Conservation (phyloP, 2,113 vertebrate genomes). For the Ageneiosus marmoratus region DNA sequence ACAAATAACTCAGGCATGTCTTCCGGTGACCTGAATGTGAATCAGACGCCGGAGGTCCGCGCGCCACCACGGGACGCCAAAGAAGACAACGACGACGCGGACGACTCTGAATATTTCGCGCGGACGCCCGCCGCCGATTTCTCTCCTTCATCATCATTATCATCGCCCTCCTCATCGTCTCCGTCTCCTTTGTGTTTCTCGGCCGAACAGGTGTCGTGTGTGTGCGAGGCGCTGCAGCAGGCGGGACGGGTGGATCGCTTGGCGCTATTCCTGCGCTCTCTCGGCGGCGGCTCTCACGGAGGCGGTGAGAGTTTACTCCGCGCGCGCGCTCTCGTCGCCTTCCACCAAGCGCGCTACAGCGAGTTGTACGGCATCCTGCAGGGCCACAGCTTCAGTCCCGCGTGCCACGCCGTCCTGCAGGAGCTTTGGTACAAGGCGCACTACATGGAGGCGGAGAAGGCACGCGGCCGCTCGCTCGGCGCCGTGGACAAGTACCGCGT, state of each 20-base stretch:
- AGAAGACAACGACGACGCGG: conserved; percentile 43
- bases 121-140: conserved; percentile 34
- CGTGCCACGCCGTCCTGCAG: conserved; percentile 93
- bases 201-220: conserved; percentile 96
- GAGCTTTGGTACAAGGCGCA: conserved; percentile 98
- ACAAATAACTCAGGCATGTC: conserved; percentile 19
- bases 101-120: conserved; percentile 5
- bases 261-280: conserved; percentile 94
- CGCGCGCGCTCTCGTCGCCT: conserved; percentile 94
- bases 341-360: conserved; percentile 93
- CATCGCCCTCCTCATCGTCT: conserved; percentile 71
- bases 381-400: conserved; percentile 92
- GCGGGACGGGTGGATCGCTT: conserved; percentile 96
- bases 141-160: conserved; percentile 47
- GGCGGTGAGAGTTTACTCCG: conserved; percentile 86
- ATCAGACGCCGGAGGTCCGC: conserved; percentile 4
- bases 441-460: conserved; percentile 95
- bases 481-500: conserved; percentile 99
- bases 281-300: conserved; percentile 81
- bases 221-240: conserved; percentile 98
- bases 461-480: conserved; percentile 93
- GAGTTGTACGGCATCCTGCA: conserved; percentile 97
- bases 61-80: neutral
- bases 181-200: conserved; percentile 89
- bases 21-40: neutral